Percentiles rank a stretch among this genome's conserved stretches.
These are phyloP conservation scores for Brachypteracias leptosomus DNA, from an alignment of 2,113 vertebrate species.

Conservation along the genomic window DNA sequence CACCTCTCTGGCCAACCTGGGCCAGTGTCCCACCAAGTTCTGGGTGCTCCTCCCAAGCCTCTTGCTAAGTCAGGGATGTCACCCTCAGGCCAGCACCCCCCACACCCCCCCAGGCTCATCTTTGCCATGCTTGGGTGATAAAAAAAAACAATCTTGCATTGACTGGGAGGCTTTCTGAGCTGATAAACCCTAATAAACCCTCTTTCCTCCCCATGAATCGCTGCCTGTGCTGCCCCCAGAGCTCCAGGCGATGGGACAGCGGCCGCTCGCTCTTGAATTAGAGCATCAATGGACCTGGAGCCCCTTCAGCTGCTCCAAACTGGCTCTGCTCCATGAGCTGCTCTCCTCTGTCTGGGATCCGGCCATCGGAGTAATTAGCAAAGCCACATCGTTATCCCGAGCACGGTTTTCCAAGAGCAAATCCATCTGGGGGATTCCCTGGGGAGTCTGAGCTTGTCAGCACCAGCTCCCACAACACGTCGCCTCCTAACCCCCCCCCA, in stretches of 20 bases:
- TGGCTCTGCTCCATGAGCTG: neutral
- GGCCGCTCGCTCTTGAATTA: rapidly evolving
- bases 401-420: neutral
- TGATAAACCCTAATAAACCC: neutral
- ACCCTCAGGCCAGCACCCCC: neutral
- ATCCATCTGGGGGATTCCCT: neutral
- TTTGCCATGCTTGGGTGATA: neutral
- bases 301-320: neutral
- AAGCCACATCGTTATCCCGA: neutral
- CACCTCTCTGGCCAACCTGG: no score
- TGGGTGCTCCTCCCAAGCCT: neutral
- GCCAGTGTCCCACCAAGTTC: no score
- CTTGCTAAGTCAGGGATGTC: neutral
- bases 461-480: neutral
- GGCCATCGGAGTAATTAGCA: neutral
- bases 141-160: neutral
- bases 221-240: neutral
- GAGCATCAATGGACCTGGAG: neutral
- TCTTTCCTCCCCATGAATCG: neutral
- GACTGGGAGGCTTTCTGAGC: neutral
- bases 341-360: neutral
- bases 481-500: neutral
- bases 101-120: neutral
- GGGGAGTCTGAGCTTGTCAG: neutral
- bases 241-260: neutral